These are phyloP conservation scores for Numenius phaeopus DNA, from an alignment of 2,797 vertebrate species.

Conservation along the genomic window DNA sequence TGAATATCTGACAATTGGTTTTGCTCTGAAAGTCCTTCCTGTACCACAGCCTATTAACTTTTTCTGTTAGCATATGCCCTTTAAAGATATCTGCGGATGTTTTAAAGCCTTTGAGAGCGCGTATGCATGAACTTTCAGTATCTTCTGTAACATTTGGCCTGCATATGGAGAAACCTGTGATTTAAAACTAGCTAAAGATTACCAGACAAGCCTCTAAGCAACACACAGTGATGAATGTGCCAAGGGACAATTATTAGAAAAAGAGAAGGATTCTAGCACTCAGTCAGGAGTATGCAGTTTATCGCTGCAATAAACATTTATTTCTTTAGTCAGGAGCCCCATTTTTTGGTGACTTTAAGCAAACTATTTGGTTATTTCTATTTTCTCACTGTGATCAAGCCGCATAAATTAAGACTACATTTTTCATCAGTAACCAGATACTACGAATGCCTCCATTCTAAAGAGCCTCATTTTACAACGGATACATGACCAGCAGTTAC, in stretches of 20 bases:
- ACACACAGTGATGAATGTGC: conserved; percentile 51
- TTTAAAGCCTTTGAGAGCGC: conserved; percentile 45
- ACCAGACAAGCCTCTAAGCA: conserved; percentile 75
- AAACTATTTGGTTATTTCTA: background rate
- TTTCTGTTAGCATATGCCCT: conserved; percentile 19
- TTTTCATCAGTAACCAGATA: background rate
- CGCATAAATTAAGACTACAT: background rate
- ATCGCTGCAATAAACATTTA: conserved; percentile 32
- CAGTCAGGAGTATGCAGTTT: background rate
- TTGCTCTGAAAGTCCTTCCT: conserved; percentile 11
- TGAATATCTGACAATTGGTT: background rate
- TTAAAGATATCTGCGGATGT: conserved; percentile 3
- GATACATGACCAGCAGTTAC: background rate
- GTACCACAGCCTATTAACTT: conserved; percentile 14
- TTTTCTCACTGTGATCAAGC: background rate
- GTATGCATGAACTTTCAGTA: conserved; percentile 5
- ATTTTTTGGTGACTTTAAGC: background rate
- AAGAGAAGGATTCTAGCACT: background rate
- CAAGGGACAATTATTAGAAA: conserved; percentile 52
- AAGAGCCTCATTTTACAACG: background rate
- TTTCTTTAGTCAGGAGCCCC: background rate
- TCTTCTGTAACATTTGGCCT: conserved; percentile 79
- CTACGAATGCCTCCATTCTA: background rate
- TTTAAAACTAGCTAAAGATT: conserved; percentile 75
- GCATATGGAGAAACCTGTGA: conserved; percentile 76